Base-by-base conservation (phyloP, 2,113 vertebrate species). In the Craseonycteris thonglongyai region DNA sequence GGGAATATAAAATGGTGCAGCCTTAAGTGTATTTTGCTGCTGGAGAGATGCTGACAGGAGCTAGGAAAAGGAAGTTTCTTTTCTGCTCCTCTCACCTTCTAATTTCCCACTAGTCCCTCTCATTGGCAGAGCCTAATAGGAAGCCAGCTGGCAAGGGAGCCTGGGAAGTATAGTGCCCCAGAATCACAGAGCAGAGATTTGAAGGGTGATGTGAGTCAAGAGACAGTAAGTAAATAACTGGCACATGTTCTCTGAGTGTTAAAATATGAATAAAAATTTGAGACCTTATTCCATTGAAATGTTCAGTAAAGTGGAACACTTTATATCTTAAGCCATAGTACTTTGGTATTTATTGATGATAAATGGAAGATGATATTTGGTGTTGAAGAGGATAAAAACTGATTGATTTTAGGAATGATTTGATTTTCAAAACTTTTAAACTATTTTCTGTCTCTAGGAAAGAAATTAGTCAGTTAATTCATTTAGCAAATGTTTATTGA, bases 81-180 rank as follows among this genome's bases (percentile, higher is more conserved):
- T n/a, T 78, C 38, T 96, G 30, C 56, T 89, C 42, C 85, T 94
- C 30, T 24, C 11, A 38, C 33, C 42, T 82, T 71, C 61, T 76
- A 51, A 69, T 95, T 69, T 95, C 93, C 72, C 33, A 68, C 66
- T 91, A 56, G 82, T 85, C 33, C 35, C 54, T 91, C 54, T 85
- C 74, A 65, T 81, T 91, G 90, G 65, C 35, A 91, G 75, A 93
- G 56, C 47, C 45, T 51, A 88, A 83, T 30, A 81, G 66, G 81
- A 92, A 84, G 76, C 51, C 59, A 94, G 45, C 59, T 91, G 78
- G 59, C 47, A 88, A 90, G 58, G 59, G 58, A 91, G 30, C 54
- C 83, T 81, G 81, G 92, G 82, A 94, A 92, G 91, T 94, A 66
- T 19, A 54, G n/a, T 93, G 59, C 30, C 42, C 35, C 82, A 76